These are phyloP conservation scores for Atractosteus spatula DNA, from an alignment of 2,113 vertebrate species.

Conservation along the genomic window DNA sequence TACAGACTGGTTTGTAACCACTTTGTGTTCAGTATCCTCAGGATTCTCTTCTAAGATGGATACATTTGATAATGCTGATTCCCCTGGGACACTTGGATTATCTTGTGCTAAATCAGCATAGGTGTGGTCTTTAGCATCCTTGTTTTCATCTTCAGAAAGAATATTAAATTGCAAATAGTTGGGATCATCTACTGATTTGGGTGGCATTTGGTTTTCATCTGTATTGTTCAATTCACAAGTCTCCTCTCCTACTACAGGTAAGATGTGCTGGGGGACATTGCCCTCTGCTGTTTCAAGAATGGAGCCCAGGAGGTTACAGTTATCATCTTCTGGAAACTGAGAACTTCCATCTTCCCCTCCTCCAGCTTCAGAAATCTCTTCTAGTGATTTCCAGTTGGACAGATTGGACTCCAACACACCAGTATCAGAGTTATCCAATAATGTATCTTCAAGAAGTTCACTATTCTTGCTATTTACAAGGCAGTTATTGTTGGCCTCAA, in stretches of 20 bases:
- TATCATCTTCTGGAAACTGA: conserved; percentile 56
- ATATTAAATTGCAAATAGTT: conserved; percentile 61
- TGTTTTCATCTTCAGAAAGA: conserved; percentile 59
- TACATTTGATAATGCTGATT: conserved; percentile 55
- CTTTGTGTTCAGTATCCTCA: conserved; percentile 1
- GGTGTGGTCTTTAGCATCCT: conserved; percentile 34
- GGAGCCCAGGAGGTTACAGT: conserved; percentile 56
- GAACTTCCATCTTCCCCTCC: conserved; percentile 57
- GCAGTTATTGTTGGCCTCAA: conserved; percentile 58
- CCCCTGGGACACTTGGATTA: conserved; percentile 41
- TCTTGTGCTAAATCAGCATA: conserved; percentile 36
- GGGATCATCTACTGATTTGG: conserved; percentile 38
- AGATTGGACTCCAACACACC: conserved; percentile 58
- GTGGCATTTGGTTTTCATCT: conserved; percentile 39
- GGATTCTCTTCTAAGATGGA: conserved; percentile 34
- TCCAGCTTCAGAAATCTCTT: conserved; percentile 67
- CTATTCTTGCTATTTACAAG: not conserved
- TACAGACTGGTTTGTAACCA: conserved; percentile 11
- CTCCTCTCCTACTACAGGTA: conserved; percentile 32
- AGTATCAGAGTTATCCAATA: conserved; percentile 31
- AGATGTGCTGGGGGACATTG: conserved; percentile 33
- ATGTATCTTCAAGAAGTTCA: conserved; percentile 41
- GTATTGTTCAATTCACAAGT: conserved; percentile 40
- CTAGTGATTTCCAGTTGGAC: conserved; percentile 59
- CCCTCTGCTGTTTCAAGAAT: conserved; percentile 32